phyloP scores from a whole-genome alignment of 2,888 invertebrate genomes.

The Tenthredo distinguenda region DNA sequence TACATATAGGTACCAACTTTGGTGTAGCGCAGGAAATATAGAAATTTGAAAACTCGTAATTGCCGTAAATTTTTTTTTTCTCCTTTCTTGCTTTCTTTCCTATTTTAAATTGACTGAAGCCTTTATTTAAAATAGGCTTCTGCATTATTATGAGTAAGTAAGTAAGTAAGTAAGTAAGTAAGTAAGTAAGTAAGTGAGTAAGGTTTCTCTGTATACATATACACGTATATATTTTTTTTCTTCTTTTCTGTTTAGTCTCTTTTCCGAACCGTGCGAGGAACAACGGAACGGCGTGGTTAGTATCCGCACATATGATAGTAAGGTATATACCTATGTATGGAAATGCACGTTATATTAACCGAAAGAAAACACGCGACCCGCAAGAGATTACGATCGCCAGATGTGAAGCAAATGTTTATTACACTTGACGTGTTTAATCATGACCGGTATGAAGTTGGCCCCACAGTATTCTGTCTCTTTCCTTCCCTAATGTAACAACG shows the following conservation, averaged over 20 bases:
- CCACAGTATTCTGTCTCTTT: too few species aligned
- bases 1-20: not conserved
- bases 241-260: not conserved
- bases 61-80: not conserved
- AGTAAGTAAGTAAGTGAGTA: conserved; percentile 8
- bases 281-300: not conserved
- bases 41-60: not conserved
- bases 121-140: conserved; percentile 31
- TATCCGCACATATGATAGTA: not conserved
- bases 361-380: not conserved
- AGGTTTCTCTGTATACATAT: not conserved
- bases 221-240: not conserved
- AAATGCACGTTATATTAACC: not conserved
- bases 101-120: not conserved
- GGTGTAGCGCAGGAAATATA: not conserved
- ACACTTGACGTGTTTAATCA: too few species aligned
- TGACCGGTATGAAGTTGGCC: too few species aligned
- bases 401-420: conserved; percentile 35
- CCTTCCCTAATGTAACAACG: too few species aligned
- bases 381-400: conserved; percentile 45
- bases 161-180: conserved; percentile 10
- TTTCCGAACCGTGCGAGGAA: not conserved
- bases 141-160: not conserved
- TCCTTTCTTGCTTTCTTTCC: not conserved
- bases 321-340: not conserved